phyloP scores from a whole-genome alignment of 2,888 invertebrate genomes.

The Clivina fossor region DNA sequence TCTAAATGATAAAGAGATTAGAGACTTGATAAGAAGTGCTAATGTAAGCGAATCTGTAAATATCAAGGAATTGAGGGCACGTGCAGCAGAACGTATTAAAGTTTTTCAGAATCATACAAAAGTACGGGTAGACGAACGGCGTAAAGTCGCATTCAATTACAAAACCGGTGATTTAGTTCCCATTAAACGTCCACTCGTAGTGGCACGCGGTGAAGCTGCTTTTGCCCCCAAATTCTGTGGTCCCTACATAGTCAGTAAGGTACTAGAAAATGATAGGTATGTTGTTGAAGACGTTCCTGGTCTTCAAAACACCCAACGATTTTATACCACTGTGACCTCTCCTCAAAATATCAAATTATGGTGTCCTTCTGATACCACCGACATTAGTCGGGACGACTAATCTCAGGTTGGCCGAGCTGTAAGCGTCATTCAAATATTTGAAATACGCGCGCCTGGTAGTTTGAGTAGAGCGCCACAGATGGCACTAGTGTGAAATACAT shows the following conservation, averaged over 20 bases:
- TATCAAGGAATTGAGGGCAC: slow-evolving; percentile 3
- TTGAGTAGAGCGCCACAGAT: too few relatives aligned
- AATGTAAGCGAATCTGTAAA: not conserved
- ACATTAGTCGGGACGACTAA: too few relatives aligned
- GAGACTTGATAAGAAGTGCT: slow-evolving; percentile 1
- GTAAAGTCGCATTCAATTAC: not conserved
- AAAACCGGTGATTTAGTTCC: not conserved
- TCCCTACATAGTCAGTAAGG: slow-evolving; percentile 1
- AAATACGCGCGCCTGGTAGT: too few relatives aligned
- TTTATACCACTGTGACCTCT: too few relatives aligned
- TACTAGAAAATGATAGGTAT: too few relatives aligned
- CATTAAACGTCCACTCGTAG: not conserved
- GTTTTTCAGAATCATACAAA: not conserved
- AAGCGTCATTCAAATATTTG: too few relatives aligned
- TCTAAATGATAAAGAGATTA: not conserved
- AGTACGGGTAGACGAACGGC: not conserved
- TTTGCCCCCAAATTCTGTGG: slow-evolving; percentile 5
- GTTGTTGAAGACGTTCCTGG: slow-evolving; percentile 14
- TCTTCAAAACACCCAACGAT: too few relatives aligned
- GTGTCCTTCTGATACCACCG: too few relatives aligned
- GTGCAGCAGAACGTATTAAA: not conserved
- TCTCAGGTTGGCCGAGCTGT: too few relatives aligned
- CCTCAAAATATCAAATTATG: too few relatives aligned
- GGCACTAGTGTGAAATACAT: too few relatives aligned
- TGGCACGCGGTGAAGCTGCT: slow-evolving; percentile 5